Evolutionary conservation across 1,140 invertebrate genomes (phyloP).

Genomic region (Sipha flava): DNA sequence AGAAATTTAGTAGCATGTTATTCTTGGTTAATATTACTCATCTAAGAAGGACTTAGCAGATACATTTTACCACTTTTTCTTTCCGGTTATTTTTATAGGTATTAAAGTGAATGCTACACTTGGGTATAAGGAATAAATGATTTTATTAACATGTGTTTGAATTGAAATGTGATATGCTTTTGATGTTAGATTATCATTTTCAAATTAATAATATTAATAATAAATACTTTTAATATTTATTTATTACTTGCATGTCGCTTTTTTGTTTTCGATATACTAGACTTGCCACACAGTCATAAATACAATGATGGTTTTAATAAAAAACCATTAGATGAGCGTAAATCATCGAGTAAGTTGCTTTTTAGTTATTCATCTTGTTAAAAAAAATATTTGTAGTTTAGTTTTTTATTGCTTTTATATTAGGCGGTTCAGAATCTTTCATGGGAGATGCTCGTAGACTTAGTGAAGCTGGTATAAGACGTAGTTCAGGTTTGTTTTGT

Average conservation of each 20-base stretch:
- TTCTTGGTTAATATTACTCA: no score
- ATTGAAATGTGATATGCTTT: no score
- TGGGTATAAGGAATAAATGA: no score
- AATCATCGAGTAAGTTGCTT: slow-evolving; percentile 22
- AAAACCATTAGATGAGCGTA: neutral
- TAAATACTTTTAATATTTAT: neutral
- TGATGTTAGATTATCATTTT: no score
- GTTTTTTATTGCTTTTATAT: slow-evolving; percentile 25
- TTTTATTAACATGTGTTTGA: no score
- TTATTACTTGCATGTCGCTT: neutral
- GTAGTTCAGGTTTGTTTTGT: slow-evolving; percentile 38
- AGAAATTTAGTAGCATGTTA: no score
- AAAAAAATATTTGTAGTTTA: neutral
- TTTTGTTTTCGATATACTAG: neutral
- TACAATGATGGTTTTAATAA: neutral
- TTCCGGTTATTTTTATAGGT: no score
- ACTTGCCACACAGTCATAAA: neutral
- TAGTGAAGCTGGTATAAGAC: slow-evolving; percentile 39
- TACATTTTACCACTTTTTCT: no score
- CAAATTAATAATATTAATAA: no score
- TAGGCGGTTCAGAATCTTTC: slow-evolving; percentile 36
- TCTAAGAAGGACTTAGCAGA: no score
- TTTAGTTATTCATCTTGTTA: neutral
- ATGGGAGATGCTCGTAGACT: slow-evolving; percentile 39
- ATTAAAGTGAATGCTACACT: no score